Base-by-base conservation (phyloP, 2,113 vertebrate genomes). In the Collichthys lucidus region DNA sequence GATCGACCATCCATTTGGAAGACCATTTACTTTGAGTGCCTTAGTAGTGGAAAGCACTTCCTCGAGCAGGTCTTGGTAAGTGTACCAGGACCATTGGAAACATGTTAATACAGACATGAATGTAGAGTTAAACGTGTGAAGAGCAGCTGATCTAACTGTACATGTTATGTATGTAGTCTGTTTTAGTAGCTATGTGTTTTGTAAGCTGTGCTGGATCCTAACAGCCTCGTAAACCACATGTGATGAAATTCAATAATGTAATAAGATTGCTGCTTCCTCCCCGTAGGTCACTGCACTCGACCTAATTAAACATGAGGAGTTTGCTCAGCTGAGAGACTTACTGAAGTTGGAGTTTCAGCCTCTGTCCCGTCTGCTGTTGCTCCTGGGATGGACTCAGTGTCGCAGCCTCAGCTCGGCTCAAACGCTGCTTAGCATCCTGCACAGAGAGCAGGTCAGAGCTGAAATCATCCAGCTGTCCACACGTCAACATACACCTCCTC, bases 331-430 rank as follows among this genome's bases (percentile, higher is more conserved):
- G 64, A 93, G 87, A 65, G 81, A 69, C 44, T 93, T 99, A 16
- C 84, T 99, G 57, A 94, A 74, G 61, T 91, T 91, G 83, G 97
- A 99, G 93, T 99, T 99, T 84, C 96, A 87, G 70, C 97, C 97
- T 2, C 93, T 99, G 66, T 94, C 96, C 26, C 96, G 96, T 17
- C 96, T 99, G 40, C 92, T 99, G 16, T 88, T 98, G 67, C 95
- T 99, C 64, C 93, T 99, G 63, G 97, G 97, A 60, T 99, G 98
- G 98, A 96, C 94, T 74, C 96, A 98, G 50, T 99, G 97, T 84
- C 95, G 95, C 87, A 97, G 96, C 66, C 89, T 98, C 26, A 94
- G 92, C 61, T 96, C 97, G 0, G 97, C 97, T 66, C 96, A 96
- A 73, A 88, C 46, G 11, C 94, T 99, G 71, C 95, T 99, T 20